phyloP scores from a whole-genome alignment of 2,888 invertebrate genomes.

The Myathropa florea region DNA sequence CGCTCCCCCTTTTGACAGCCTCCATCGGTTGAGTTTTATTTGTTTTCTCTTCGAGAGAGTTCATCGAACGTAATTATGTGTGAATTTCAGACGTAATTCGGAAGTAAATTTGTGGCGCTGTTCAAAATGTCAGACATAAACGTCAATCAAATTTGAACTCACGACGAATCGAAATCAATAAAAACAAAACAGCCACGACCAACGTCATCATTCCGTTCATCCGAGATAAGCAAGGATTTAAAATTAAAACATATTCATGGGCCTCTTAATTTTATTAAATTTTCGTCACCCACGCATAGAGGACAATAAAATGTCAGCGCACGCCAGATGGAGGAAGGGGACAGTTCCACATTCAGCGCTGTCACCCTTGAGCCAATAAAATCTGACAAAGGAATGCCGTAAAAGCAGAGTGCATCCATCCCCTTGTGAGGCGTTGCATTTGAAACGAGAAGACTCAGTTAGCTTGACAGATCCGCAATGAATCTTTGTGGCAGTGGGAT shows the following conservation, averaged over 20 bases:
- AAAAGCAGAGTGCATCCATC: neutral
- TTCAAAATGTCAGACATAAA: neutral
- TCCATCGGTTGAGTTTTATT: neutral
- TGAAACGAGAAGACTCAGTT: conserved; percentile 9
- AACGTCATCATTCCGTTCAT: too few relatives aligned
- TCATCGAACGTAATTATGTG: neutral
- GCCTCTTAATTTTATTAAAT: conserved; percentile 20
- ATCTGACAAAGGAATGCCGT: neutral
- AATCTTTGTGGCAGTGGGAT: neutral
- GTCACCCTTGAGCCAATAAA: conserved; percentile 10
- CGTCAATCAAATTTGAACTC: neutral
- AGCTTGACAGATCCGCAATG: conserved; percentile 17
- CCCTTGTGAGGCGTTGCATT: neutral
- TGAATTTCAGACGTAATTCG: neutral
- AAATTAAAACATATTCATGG: neutral
- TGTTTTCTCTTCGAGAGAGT: neutral
- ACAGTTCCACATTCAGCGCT: neutral
- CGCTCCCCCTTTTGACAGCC: neutral
- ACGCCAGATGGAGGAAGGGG: neutral
- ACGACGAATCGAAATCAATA: neutral
- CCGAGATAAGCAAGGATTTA: neutral
- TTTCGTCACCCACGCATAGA: conserved; percentile 10
- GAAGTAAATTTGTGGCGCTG: neutral
- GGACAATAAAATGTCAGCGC: conserved; percentile 16
- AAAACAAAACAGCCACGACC: neutral